Base-by-base conservation (phyloP, 2,113 vertebrate species). In the Ictalurus furcatus region DNA sequence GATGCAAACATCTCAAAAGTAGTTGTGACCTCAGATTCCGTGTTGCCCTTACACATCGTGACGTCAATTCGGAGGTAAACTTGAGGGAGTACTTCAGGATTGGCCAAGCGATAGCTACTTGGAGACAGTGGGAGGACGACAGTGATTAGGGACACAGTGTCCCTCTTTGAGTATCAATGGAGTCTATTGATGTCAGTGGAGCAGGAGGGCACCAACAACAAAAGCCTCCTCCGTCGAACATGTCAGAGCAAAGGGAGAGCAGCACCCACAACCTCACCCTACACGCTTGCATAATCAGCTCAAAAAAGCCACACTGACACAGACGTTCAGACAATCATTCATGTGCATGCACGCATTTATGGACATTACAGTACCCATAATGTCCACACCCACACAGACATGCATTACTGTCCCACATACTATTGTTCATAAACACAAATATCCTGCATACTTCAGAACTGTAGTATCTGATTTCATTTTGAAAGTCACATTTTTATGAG, bases 101-200 rank as follows among this genome's bases (percentile, higher is more conserved):
- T 34, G 40, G 80, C 69, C 69, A 76, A 63, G 12, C 25, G 1
- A 76, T 61, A 11, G 44, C 59, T 54, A 34, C 44, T 16, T 25
- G 48, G 71, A 85, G 84, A 71, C 84, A 69, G 73, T 58, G 88
- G 61, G 74, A 80, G 84, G 84, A 89, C 11, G 34, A 14, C 19
- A 21, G 52, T 19, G 54, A 88, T 88, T 87, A 83, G 71, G 81
- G 25, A 87, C 56, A 88, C 59, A 85, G 81, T 83, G 83, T 88
- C 87, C 84, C 14, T 74, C 87, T 90, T 73, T 87, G 54, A 74
- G 63, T 76, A 78, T 90, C 86, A 90, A 89, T 87, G 81, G 80
- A 48, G 52, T 44, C 89, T 67, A 90, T 91, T 91, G 87, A 91
- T 52, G 25, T n/a, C 59, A 84, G 52, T 23, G 65, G 86, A 80